Conservation (phyloP, 2,113 vertebrate genomes). For the Butorides virescens region DNA sequence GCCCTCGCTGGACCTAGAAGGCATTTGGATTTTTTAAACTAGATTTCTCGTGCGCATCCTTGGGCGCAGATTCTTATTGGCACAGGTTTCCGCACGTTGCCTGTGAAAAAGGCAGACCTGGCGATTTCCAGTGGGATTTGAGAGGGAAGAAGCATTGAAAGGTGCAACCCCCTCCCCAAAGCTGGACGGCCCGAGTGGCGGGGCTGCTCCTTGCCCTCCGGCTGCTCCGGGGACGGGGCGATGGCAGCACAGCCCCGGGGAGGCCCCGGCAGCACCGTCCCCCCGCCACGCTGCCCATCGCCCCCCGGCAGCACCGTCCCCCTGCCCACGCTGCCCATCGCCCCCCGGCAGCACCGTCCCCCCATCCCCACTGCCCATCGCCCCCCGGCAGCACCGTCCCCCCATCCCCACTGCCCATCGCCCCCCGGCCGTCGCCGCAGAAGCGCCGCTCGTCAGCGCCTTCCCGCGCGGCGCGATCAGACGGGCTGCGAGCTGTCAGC, state of each 20-base stretch:
- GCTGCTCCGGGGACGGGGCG: rapidly evolving
- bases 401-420: rapidly evolving
- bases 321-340: too few species aligned
- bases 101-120: neutral
- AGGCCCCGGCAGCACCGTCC: neutral
- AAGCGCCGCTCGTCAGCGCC: neutral
- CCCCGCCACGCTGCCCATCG: neutral
- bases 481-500: neutral
- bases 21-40: neutral
- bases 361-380: neutral
- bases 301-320: neutral
- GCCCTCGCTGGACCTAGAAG: neutral
- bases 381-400: neutral
- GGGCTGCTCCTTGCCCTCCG: neutral
- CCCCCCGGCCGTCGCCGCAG: neutral
- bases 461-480: neutral
- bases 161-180: neutral
- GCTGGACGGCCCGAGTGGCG: rapidly evolving
- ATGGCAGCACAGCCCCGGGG: neutral
- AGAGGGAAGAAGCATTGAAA: neutral
- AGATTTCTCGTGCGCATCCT: rapidly evolving
- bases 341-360: neutral
- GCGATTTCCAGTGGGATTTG: neutral
- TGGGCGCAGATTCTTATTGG: neutral
- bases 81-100: too few species aligned